Evolutionary conservation across 2,797 vertebrate species (phyloP).

Genomic region (Intellagama lesueurii): DNA sequence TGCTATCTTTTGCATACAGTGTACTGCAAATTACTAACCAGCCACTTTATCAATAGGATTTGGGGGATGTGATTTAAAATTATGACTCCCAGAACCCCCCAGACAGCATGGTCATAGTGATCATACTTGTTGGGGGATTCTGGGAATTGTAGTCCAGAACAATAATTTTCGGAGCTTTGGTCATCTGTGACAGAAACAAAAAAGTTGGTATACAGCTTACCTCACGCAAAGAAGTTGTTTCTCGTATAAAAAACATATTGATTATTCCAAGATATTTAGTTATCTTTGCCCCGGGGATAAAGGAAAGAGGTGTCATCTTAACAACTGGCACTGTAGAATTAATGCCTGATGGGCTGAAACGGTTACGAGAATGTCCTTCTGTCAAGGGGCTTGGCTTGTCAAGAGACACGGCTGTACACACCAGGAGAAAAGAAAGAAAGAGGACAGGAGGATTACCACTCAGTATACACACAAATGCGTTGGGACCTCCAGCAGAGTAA

Average conservation of each 20-base stretch:
- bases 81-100: too few relatives aligned
- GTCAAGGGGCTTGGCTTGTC: constrained; percentile 91
- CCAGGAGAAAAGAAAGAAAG: constrained; percentile 42
- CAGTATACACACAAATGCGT: background rate
- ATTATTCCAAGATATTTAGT: constrained; percentile 98
- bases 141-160: too few relatives aligned
- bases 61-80: too few relatives aligned
- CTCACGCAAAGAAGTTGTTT: constrained; percentile 97
- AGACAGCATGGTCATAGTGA: too few relatives aligned
- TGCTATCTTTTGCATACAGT: too few relatives aligned
- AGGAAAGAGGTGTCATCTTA: constrained; percentile 98
- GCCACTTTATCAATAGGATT: too few relatives aligned
- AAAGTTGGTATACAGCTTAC: constrained; percentile 74
- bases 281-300: constrained; percentile 94
- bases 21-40: background rate
- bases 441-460: constrained; percentile 59
- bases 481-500: constrained; percentile 66
- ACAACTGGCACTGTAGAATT: constrained; percentile 90
- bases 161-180: background rate
- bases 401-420: constrained; percentile 86
- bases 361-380: constrained; percentile 88
- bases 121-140: too few relatives aligned
- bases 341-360: constrained; percentile 82
- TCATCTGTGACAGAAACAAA: background rate
- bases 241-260: constrained; percentile 99